Percentiles rank a stretch among this genome's conserved stretches.
These are phyloP conservation scores for Carpatolechia fugitivella DNA, from an alignment of 2,888 invertebrate genomes.

Conservation along the genomic window DNA sequence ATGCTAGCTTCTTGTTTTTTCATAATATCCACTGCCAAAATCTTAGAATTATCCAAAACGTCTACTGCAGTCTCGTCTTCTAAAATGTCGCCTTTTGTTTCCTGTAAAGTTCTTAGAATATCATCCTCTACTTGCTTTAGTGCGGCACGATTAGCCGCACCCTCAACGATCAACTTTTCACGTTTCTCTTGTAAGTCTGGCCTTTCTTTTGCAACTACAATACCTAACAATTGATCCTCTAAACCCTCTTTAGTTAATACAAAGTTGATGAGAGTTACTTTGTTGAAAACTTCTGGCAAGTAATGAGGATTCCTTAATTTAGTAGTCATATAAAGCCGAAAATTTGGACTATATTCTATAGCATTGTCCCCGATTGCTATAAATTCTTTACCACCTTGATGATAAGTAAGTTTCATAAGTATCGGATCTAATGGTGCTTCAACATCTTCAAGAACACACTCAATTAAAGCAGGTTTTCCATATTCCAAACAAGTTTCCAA, in stretches of 20 bases:
- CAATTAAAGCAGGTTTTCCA: slow-evolving; percentile 88
- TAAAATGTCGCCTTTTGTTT: slow-evolving; percentile 91
- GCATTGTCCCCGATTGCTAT: slow-evolving; percentile 89
- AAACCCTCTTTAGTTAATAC: slow-evolving; percentile 89
- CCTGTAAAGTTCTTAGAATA: slow-evolving; percentile 90
- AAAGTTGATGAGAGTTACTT: slow-evolving; percentile 91
- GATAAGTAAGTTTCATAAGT: slow-evolving; percentile 85
- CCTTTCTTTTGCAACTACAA: slow-evolving; percentile 90
- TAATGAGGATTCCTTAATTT: slow-evolving; percentile 92
- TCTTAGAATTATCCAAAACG: slow-evolving; percentile 91
- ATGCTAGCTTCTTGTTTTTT: slow-evolving; percentile 89
- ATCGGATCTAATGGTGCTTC: slow-evolving; percentile 89
- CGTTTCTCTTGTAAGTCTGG: slow-evolving; percentile 91
- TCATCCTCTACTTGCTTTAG: slow-evolving; percentile 93
- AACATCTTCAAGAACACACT: slow-evolving; percentile 87
- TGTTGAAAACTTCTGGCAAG: slow-evolving; percentile 90
- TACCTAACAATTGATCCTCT: slow-evolving; percentile 90
- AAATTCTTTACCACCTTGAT: slow-evolving; percentile 85
- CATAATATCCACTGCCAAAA: slow-evolving; percentile 88
- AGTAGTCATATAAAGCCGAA: slow-evolving; percentile 89
- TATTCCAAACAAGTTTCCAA: slow-evolving; percentile 87
- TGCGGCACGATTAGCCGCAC: slow-evolving; percentile 88
- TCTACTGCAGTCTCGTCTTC: slow-evolving; percentile 95
- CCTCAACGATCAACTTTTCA: slow-evolving; percentile 87
- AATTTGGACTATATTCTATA: slow-evolving; percentile 86